Conservation (phyloP, 2,113 vertebrate species). For the Sapajus apella region DNA sequence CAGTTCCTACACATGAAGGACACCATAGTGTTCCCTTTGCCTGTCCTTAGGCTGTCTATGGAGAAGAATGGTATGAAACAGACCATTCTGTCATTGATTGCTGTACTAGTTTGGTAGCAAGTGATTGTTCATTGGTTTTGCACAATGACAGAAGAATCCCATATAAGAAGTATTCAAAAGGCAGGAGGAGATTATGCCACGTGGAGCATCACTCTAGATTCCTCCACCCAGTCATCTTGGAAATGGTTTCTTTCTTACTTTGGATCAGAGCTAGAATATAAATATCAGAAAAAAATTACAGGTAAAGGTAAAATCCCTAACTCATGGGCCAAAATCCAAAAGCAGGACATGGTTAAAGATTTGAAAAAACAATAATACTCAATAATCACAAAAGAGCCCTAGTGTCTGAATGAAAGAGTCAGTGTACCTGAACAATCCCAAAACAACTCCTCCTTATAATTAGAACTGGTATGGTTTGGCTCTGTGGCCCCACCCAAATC, state of each 20-base stretch:
- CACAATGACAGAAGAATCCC: accelerated
- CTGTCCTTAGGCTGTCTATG: not conserved
- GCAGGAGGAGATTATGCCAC: slow-evolving; percentile 67
- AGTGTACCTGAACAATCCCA: not conserved
- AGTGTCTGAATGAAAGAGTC: not conserved
- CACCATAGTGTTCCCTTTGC: slow-evolving; percentile 77
- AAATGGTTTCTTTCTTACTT: slow-evolving; percentile 87
- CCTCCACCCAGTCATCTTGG: slow-evolving; percentile 82
- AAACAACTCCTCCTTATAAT: not conserved
- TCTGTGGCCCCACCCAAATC: no score
- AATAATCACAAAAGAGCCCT: not conserved
- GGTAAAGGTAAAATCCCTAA: slow-evolving; percentile 73
- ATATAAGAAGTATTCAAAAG: slow-evolving; percentile 68
- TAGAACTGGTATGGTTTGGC: not conserved
- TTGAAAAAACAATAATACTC: slow-evolving; percentile 58
- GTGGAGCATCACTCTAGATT: slow-evolving; percentile 83
- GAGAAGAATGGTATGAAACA: not conserved
- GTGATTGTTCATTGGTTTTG: accelerated
- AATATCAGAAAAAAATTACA: not conserved
- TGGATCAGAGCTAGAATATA: slow-evolving; percentile 75
- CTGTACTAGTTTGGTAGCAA: slow-evolving; percentile 73
- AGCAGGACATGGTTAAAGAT: slow-evolving; percentile 50
- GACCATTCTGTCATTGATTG: not conserved
- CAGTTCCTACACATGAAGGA: slow-evolving; percentile 59
- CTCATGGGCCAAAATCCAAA: slow-evolving; percentile 47